Conservation (phyloP, 2,113 vertebrate genomes). For the Amazona vittata region DNA sequence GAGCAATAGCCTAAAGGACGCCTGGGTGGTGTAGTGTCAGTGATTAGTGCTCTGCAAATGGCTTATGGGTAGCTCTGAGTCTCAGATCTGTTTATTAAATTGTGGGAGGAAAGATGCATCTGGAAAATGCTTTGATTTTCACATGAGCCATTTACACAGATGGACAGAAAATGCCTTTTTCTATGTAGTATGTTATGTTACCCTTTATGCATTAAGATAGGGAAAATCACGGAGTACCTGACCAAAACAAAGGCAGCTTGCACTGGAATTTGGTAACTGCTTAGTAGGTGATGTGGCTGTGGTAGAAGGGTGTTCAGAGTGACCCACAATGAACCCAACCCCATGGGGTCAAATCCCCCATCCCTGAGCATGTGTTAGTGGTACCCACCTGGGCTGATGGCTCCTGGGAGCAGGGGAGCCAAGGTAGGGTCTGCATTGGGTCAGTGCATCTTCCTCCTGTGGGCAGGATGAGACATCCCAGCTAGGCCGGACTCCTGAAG, state of each 20-base stretch:
- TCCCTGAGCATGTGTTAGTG: not conserved
- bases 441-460: rapidly evolving
- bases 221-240: not conserved
- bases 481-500: not conserved
- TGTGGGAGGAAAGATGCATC: not conserved
- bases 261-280: not conserved
- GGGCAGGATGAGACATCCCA: not conserved
- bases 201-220: not conserved
- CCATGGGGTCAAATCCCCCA: not conserved
- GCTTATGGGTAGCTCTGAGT: not conserved
- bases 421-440: not conserved
- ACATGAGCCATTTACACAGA: not conserved
- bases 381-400: not conserved
- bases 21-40: not conserved
- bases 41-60: not conserved
- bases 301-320: not conserved
- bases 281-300: not conserved
- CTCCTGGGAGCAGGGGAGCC: not conserved
- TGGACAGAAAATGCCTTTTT: not conserved
- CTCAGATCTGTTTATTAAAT: not conserved
- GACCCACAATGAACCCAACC: not conserved
- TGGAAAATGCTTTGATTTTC: not conserved
- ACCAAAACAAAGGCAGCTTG: not conserved
- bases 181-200: not conserved
- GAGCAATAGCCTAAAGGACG: not conserved